Evolutionary conservation across 1,140 invertebrate species (phyloP), one percentile per base, ranked within the genome.

Genomic region (Apocrypta bakeri): DNA sequence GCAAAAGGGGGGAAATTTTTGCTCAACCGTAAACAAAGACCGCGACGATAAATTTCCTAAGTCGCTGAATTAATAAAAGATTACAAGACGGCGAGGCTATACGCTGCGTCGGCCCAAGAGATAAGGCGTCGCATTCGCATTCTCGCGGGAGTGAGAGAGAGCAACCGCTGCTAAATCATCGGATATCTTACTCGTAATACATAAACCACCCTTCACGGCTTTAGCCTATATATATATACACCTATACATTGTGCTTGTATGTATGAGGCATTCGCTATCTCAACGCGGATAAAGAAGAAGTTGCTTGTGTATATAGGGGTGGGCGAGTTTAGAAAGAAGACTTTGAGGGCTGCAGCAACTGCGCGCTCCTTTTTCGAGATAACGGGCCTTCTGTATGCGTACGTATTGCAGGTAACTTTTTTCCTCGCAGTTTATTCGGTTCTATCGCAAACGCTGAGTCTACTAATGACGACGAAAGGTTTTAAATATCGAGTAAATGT

Each of bases 41-140:
- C 84, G 85, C 11, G 42, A 17, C 90, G 88, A 92, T 92, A 92
- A 92, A 92, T 92, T 92, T 91, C 86, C 86, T 90, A 91, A 92
- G 91, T 91, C 90, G 88, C 87, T 90, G 91, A 92, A 92, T 92
- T 92, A 92, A 92, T 92, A 92, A 92, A 92, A 92, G 91, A 92
- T 92, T 92, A 92, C 91, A 91, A 87, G 56, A 27, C 25, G 48
- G n/a, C 88, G 87, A 88, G 90, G 90, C 89, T 90, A 91, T 37
- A 56, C 61, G 48, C 33, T 40, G 37, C 25, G 64, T 24, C 87
- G 87, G 85, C 85, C 85, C 87, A 87, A 81, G 87, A 89, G 90
- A 92, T 92, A 92, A 91, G 90, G 89, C 84, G 75, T 87, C 84
- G 72, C 87, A 87, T 86, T 85, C 17, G 14, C 85, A 85, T 88